phyloP scores from a whole-genome alignment of 2,797 vertebrate genomes.

The Bufotes viridis region DNA sequence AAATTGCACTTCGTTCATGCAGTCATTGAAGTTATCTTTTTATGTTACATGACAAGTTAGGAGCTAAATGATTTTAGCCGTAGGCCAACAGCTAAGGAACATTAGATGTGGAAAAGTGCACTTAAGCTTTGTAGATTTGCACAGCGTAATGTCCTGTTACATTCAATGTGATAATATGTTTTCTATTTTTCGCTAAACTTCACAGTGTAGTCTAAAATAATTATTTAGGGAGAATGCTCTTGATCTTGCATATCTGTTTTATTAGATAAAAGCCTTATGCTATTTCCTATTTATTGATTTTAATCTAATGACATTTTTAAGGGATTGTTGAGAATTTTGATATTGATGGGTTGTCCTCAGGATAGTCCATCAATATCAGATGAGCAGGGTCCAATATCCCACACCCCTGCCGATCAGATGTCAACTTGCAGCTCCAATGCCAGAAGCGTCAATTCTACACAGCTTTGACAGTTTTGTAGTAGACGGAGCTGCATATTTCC shows the following conservation, averaged over 20 bases:
- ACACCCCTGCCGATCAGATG: no score
- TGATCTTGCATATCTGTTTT: not conserved
- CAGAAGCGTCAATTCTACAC: no score
- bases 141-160: slow-evolving; percentile 41
- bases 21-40: slow-evolving; percentile 53
- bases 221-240: not conserved
- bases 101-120: slow-evolving; percentile 52
- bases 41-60: slow-evolving; percentile 59
- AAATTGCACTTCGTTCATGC: slow-evolving; percentile 52
- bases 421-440: no score
- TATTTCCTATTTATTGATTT: not conserved
- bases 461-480: no score
- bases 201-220: not conserved
- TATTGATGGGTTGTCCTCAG: no score
- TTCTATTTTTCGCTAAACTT: slow-evolving; percentile 18
- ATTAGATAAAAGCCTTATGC: not conserved
- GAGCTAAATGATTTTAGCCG: slow-evolving; percentile 60
- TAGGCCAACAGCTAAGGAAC: slow-evolving; percentile 56
- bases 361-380: no score
- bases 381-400: no score
- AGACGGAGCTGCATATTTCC: no score
- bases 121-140: slow-evolving; percentile 41
- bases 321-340: no score
- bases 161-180: slow-evolving; percentile 24
- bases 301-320: not conserved